Conservation (phyloP, 2,113 vertebrate genomes). For the Actenoides lindsayi region DNA sequence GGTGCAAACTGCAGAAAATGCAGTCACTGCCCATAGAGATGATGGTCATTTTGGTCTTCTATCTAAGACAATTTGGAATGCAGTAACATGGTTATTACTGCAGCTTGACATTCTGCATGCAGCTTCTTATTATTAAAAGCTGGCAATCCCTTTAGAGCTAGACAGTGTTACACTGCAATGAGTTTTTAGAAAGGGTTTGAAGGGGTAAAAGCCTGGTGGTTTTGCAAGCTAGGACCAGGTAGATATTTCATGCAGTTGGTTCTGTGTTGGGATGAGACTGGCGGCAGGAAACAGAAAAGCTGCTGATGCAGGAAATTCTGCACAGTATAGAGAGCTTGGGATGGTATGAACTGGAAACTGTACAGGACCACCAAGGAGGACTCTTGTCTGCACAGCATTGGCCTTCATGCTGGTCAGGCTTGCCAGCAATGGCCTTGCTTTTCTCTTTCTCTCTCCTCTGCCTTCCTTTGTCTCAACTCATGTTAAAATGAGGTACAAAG, state of each 20-base stretch:
- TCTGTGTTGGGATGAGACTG: background rate
- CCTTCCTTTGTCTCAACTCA: background rate
- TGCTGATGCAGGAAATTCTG: background rate
- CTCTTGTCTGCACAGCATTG: background rate
- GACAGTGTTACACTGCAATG: background rate
- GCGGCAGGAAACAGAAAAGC: background rate
- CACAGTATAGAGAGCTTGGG: background rate
- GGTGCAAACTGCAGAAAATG: background rate
- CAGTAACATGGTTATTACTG: background rate
- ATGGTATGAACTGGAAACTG: background rate
- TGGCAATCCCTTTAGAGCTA: background rate
- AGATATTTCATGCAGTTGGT: background rate
- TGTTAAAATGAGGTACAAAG: background rate
- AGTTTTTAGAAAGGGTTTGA: background rate
- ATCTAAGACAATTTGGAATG: background rate
- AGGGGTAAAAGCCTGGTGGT: background rate
- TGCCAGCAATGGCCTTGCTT: background rate
- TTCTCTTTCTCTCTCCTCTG: background rate
- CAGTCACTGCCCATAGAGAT: background rate
- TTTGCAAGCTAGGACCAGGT: background rate
- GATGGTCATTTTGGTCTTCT: background rate
- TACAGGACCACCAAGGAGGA: background rate
- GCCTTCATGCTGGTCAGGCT: rapidly evolving
- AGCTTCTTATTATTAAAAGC: background rate
- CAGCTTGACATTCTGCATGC: rapidly evolving